phyloP scores from a whole-genome alignment of 2,888 invertebrate genomes.

The Chymomyza caudatula region DNA sequence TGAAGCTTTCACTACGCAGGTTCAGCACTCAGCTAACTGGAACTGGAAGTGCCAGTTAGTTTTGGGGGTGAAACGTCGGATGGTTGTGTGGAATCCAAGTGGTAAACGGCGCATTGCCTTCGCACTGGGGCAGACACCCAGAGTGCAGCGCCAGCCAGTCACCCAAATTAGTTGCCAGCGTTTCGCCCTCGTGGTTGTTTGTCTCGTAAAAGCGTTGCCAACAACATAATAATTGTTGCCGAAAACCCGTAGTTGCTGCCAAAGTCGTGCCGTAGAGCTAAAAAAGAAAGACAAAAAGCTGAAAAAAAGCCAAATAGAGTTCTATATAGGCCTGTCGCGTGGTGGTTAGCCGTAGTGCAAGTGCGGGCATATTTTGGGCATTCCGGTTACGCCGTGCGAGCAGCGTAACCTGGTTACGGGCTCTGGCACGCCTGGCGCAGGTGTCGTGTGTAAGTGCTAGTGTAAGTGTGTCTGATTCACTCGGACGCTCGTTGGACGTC shows the following conservation, averaged over 20 bases:
- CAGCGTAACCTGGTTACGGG: constrained; percentile 4
- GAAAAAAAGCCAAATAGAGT: not conserved
- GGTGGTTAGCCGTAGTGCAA: not conserved
- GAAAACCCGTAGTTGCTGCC: constrained; percentile 15
- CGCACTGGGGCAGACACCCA: constrained; percentile 3
- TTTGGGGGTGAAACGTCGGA: no score
- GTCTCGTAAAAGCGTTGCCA: constrained; percentile 13
- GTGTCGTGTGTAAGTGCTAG: constrained; percentile 23
- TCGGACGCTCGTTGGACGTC: not conserved
- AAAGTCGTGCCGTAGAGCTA: not conserved
- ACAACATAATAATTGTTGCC: constrained; percentile 8
- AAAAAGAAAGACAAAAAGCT: not conserved
- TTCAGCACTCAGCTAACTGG: not conserved
- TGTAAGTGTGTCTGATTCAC: constrained; percentile 11
- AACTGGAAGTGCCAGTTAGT: not conserved
- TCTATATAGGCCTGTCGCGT: not conserved
- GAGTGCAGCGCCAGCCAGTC: constrained; percentile 32
- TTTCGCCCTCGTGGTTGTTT: constrained; percentile 67
- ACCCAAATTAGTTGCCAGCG: constrained; percentile 60
- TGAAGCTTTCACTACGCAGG: not conserved
- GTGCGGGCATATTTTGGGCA: not conserved
- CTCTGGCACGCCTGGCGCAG: not conserved
- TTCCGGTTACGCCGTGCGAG: not conserved
- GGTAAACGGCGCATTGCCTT: constrained; percentile 10
- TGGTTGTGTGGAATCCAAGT: constrained; percentile 46